Base-by-base conservation (phyloP, 2,888 invertebrate genomes). In the Lucinisca nassula region DNA sequence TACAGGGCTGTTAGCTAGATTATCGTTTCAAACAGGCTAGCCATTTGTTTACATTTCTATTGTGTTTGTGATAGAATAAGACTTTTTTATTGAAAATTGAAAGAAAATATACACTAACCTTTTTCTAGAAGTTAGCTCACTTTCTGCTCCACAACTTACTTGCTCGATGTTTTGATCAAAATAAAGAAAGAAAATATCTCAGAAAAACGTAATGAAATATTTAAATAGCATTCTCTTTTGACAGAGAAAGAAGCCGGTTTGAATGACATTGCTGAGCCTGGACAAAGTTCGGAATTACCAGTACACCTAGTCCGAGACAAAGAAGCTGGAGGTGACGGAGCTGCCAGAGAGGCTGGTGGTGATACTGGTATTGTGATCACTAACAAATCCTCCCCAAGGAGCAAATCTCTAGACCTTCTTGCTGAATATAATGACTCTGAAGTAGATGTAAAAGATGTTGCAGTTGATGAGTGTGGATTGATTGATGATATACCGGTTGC, bases 291-390 rank as follows among this genome's bases (percentile, higher is more conserved):
- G n/a, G n/a, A n/a, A n/a, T n/a, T n/a, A n/a, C n/a, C n/a, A n/a
- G n/a, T n/a, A 17, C 17, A 4, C 3, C 3, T 17, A 24, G 58
- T 58, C 24, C 27, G 67, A 24, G 70, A 79, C 38, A 77, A 78
- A 37, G 40, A 77, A 21, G 74, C 55, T 21, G 79, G 58, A 21
- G 45, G 77, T 1, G 67, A 85, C 32, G 80, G 72, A 4, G 79
- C 79, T 3, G 38, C 79, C 0, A 80, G 73, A 24, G 87, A 88
- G 14, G 79, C 78, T 38, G 35, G 32, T 45, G 72, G 84, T 30
- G 82, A 75, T 24, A 82, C 72, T 32, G 67, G 24, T 10, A 24
- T 24, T 21, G 8, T 32, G 10, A 35, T 32, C 12, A 35, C 27
- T 8, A 75, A 21, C 6, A 51, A 75, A 32, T 27, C 24, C 24